Base-by-base conservation (phyloP, 1,140 invertebrate species). In the Lanistes nyassanus region DNA sequence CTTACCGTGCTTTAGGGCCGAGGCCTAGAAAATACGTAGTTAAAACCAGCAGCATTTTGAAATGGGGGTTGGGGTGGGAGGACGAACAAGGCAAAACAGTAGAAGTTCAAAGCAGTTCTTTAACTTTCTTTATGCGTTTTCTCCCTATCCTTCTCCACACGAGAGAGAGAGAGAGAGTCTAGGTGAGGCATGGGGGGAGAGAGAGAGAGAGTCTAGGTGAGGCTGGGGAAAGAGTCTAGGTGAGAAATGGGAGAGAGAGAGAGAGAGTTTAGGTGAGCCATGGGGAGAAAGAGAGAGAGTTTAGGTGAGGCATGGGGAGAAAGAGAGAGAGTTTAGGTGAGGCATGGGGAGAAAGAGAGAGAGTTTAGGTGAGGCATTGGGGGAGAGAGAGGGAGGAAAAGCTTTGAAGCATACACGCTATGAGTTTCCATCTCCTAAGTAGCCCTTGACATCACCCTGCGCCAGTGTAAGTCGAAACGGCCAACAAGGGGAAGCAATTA, bases 321-420 rank as follows among this genome's bases (percentile, higher is more conserved):
- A 6, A 13, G 62, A 37, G 62, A 37, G 62, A 65, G 62, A 65
- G 23, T 0, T 3, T 36, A 37, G 3, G 0, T 34, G 23, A 29
- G 62, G 31, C 6, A 65, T 21, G 34, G n/a, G 34, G 62, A 65
- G 2, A 4, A 29, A 29, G 21, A 29, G 23, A 6, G 23, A 64
- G 62, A 64, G 58, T 26, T 23, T 26, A 31, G 31, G 58, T 26
- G 58, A 60, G 58, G 31, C n/a, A 7, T 6, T 9, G 58, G 31
- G 58, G 31, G 7, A 60, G 7, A 60, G 58, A 60, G 58, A 60
- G n/a, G 58, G n/a, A 60, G 58, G 31, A 60, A 60, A 60, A n/a
- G n/a, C n/a, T n/a, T 60, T 9, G 19, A 64, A 5, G 62, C 31
- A n/a, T 16, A 1, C 0, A 13, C 42, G 2, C 42, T 6, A 13